A percentile compares a stretch with the other conserved stretches of the same genome.
These are phyloP conservation scores for Syngnathus scovelli DNA, from an alignment of 2,113 vertebrate genomes.

Conservation along the genomic window DNA sequence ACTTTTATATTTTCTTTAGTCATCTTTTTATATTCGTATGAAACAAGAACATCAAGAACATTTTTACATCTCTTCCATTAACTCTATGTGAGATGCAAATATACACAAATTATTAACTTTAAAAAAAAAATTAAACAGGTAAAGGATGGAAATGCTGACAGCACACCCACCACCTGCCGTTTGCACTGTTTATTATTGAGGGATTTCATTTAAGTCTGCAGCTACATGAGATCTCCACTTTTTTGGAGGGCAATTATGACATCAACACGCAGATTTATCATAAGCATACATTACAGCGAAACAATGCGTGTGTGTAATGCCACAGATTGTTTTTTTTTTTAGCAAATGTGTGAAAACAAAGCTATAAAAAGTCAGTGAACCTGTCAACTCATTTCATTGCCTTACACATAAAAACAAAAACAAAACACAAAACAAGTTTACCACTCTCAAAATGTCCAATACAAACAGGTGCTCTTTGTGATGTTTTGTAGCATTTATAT, in stretches of 20 bases:
- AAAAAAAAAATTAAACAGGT: conserved; percentile 61
- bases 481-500: conserved; percentile 51
- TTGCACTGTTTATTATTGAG: conserved; percentile 44
- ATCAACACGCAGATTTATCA: conserved; percentile 29
- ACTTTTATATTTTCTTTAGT: neutral
- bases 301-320: conserved; percentile 40
- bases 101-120: no score
- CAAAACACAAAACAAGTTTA: conserved; percentile 41
- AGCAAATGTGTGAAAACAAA: conserved; percentile 50
- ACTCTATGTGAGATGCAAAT: neutral
- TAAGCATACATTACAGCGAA: conserved; percentile 49
- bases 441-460: conserved; percentile 44
- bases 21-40: no score
- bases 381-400: conserved; percentile 47
- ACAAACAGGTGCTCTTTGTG: conserved; percentile 54
- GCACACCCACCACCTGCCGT: conserved; percentile 57
- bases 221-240: conserved; percentile 45
- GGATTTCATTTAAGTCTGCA: conserved; percentile 50
- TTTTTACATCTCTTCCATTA: neutral
- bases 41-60: no score
- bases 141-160: conserved; percentile 63
- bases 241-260: neutral
- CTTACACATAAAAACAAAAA: conserved; percentile 53
- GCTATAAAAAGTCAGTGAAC: conserved; percentile 50
- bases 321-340: conserved; percentile 41